These are phyloP conservation scores for Hecatera dysodea DNA, from an alignment of 2,888 invertebrate species.

Conservation along the genomic window DNA sequence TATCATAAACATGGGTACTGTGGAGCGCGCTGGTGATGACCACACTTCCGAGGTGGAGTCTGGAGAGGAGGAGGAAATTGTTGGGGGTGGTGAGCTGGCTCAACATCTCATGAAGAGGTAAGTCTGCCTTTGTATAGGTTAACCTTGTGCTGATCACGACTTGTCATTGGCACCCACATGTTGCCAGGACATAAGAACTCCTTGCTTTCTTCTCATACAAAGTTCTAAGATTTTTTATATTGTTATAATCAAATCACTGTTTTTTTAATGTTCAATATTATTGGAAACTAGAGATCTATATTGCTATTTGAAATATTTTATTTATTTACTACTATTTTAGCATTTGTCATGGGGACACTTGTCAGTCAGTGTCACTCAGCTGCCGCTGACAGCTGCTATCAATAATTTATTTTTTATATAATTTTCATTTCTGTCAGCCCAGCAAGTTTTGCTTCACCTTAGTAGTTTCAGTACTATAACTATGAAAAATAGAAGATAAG, in stretches of 20 bases:
- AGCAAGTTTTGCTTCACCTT: not conserved
- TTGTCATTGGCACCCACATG: constrained; percentile 38
- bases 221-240: too few species aligned
- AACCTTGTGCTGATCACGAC: constrained; percentile 31
- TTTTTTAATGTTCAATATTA: too few species aligned
- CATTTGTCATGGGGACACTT: not conserved
- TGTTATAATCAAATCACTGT: not conserved
- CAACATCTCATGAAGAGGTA: constrained; percentile 87
- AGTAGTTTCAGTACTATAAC: not conserved
- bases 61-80: constrained; percentile 92
- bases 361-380: constrained; percentile 2
- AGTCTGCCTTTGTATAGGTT: constrained; percentile 65
- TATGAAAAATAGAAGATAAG: too few species aligned
- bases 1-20: constrained; percentile 91
- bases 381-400: not conserved
- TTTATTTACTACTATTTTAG: not conserved
- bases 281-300: not conserved
- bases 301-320: not conserved
- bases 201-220: constrained; percentile 1
- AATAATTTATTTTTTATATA: not conserved
- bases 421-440: too few species aligned
- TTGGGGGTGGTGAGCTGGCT: constrained; percentile 88
- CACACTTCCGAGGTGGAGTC: constrained; percentile 92
- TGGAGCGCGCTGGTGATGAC: constrained; percentile 92
- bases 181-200: constrained; percentile 6